A percentile compares a stretch with the other conserved stretches of the same genome.
These are phyloP conservation scores for Myotis yumanensis DNA, from an alignment of 2,113 vertebrate genomes.

Conservation along the genomic window DNA sequence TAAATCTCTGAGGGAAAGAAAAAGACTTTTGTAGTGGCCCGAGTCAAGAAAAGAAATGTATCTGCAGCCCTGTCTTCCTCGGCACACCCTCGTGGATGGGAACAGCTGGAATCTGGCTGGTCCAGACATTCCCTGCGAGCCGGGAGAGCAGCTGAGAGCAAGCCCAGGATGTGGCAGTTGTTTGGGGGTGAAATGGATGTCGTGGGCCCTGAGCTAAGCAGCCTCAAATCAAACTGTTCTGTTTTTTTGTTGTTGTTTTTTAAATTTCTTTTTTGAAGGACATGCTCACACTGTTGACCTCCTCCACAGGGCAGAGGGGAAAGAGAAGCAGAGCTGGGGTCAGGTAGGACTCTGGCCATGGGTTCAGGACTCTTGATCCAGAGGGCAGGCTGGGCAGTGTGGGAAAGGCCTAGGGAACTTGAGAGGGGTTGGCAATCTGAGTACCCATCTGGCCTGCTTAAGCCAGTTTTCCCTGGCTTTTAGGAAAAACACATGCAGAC, in stretches of 20 bases:
- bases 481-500: constrained; percentile 55
- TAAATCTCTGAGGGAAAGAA: neutral
- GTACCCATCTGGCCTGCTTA: constrained; percentile 12
- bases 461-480: constrained; percentile 50
- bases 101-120: neutral
- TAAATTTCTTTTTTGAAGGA: constrained; percentile 27
- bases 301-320: neutral
- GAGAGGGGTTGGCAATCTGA: neutral
- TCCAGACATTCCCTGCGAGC: neutral
- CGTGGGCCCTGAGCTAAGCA: neutral
- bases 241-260: neutral
- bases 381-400: neutral
- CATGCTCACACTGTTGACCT: neutral
- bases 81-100: neutral
- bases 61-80: neutral
- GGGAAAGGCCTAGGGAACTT: neutral
- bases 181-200: neutral
- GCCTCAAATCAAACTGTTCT: neutral
- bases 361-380: neutral
- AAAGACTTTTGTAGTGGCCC: neutral
- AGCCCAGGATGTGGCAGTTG: neutral
- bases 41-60: constrained; percentile 16
- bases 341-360: neutral
- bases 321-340: neutral
- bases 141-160: neutral